phyloP scores from a whole-genome alignment of 2,113 vertebrate genomes.

The Amphiprion ocellaris region DNA sequence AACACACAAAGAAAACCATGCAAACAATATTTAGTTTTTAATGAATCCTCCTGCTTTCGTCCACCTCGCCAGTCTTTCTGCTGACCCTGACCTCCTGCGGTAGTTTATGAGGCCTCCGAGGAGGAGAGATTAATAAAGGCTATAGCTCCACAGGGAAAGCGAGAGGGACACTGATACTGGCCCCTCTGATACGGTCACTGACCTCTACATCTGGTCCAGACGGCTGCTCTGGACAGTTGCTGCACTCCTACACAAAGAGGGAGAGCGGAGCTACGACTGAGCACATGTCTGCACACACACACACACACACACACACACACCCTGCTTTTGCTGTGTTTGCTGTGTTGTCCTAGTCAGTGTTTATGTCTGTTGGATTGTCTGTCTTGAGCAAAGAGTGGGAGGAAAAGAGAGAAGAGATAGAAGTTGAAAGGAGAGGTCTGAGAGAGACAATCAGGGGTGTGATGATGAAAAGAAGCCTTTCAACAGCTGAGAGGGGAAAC shows the following conservation, averaged over 20 bases:
- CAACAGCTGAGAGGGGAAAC: conserved; percentile 38
- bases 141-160: conserved; percentile 70
- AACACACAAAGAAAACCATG: conserved; percentile 5
- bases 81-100: conserved; percentile 48
- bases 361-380: conserved; percentile 32
- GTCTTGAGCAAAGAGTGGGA: conserved; percentile 17
- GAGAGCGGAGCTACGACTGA: conserved; percentile 20
- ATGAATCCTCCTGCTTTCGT: conserved; percentile 21
- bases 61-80: conserved; percentile 13
- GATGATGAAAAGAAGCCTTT: conserved; percentile 47
- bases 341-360: conserved; percentile 14
- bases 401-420: conserved; percentile 6
- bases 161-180: conserved; percentile 63
- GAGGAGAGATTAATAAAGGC: conserved; percentile 77
- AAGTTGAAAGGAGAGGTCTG: conserved; percentile 38
- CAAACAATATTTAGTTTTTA: conserved; percentile 29
- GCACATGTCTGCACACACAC: conserved; percentile 39
- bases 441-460: conserved; percentile 45
- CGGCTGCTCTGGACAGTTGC: conserved; percentile 72
- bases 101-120: conserved; percentile 64
- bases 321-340: conserved; percentile 52
- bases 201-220: conserved; percentile 77
- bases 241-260: conserved; percentile 59
- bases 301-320: conserved; percentile 40
- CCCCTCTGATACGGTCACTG: conserved; percentile 48